Conservation (phyloP, 2,888 invertebrate genomes). For the Apodemia hepburni region DNA sequence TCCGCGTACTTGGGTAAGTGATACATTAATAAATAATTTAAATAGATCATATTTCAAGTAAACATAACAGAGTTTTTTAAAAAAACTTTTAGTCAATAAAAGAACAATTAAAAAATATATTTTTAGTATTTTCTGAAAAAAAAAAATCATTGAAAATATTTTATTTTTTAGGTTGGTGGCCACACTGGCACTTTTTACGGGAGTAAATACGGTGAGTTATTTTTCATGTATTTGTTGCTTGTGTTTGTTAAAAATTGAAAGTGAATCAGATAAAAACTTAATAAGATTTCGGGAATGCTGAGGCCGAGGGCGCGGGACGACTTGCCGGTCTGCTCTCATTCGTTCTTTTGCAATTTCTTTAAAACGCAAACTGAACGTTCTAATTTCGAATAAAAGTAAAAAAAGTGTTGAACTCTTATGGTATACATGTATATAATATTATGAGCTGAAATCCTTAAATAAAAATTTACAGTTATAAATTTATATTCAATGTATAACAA, state of each 20-base stretch:
- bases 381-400: constrained; percentile 9
- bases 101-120: constrained; percentile 1
- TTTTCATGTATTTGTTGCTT: constrained; percentile 19
- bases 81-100: not conserved
- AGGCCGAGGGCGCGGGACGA: constrained; percentile 39
- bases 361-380: constrained; percentile 43
- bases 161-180: constrained; percentile 59
- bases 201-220: constrained; percentile 61
- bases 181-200: constrained; percentile 56
- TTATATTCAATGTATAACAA: too few species aligned
- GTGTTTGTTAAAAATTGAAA: constrained; percentile 36
- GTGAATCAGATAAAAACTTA: constrained; percentile 39
- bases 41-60: constrained; percentile 1
- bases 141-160: constrained; percentile 10
- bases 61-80: not conserved
- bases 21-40: constrained; percentile 6
- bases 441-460: too few species aligned
- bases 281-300: constrained; percentile 51
- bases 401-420: too few species aligned
- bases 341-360: constrained; percentile 68
- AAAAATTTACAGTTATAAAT: too few species aligned
- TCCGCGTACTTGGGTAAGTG: constrained; percentile 71
- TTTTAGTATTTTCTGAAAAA: not conserved
- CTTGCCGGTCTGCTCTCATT: constrained; percentile 57
- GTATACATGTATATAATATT: too few species aligned